Percentiles rank a stretch among this genome's conserved stretches.
These are phyloP conservation scores for Damaliscus lunatus DNA, from an alignment of 2,113 vertebrate genomes.

Conservation along the genomic window DNA sequence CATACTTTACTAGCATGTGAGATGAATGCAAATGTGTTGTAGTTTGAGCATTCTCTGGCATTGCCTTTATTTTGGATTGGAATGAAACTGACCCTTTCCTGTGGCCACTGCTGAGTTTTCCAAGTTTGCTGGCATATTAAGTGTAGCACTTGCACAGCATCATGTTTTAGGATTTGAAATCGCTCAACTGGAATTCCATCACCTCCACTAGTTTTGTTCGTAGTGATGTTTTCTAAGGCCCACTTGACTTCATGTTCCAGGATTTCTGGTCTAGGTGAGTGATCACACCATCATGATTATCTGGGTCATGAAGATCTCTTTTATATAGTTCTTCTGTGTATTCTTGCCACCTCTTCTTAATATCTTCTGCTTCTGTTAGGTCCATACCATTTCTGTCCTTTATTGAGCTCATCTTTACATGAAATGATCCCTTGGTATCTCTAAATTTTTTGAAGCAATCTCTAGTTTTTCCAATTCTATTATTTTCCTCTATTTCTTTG, in stretches of 20 bases:
- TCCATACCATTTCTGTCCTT: not conserved
- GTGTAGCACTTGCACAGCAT: not conserved
- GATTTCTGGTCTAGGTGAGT: not conserved
- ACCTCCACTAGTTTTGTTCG: not conserved
- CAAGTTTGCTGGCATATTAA: not conserved
- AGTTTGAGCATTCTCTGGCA: not conserved
- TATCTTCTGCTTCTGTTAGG: not conserved
- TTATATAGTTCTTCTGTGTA: not conserved
- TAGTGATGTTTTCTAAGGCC: not conserved
- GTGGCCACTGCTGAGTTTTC: not conserved
- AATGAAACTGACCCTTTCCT: not conserved
- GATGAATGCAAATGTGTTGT: not conserved
- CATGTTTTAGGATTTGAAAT: not conserved
- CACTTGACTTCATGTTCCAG: not conserved
- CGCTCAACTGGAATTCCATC: not conserved
- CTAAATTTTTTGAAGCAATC: not conserved
- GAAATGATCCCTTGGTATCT: not conserved
- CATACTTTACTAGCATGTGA: not conserved
- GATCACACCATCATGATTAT: not conserved
- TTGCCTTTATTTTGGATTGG: not conserved
- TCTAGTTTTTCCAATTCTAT: not conserved
- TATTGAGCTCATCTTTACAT: not conserved
- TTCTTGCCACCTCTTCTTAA: not conserved
- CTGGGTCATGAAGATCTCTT: not conserved
- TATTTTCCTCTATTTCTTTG: not conserved